Conservation (phyloP, 2,888 invertebrate genomes). For the Orgyia antiqua region DNA sequence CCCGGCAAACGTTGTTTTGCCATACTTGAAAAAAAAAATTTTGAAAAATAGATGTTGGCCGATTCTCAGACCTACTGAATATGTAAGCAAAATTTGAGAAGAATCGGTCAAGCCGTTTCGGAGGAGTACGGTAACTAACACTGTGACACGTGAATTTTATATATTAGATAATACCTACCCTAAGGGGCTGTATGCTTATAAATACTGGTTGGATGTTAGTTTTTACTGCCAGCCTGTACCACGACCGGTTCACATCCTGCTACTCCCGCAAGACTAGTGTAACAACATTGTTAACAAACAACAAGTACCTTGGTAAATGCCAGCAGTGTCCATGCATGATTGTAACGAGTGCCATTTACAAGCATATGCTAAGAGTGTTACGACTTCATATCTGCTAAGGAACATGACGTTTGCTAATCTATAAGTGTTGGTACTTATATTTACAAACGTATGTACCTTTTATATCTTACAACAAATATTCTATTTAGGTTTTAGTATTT, state of each 20-base stretch:
- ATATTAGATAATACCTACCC: no score
- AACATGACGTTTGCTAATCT: slow-evolving; percentile 4
- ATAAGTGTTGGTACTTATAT: neutral
- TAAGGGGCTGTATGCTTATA: slow-evolving; percentile 21
- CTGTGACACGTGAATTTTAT: no score
- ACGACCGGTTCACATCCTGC: slow-evolving; percentile 61
- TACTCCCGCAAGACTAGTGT: slow-evolving; percentile 48
- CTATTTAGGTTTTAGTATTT: neutral
- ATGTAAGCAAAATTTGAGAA: no score
- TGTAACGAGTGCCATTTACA: slow-evolving; percentile 17
- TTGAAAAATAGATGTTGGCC: no score
- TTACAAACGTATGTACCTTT: neutral
- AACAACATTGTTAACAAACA: slow-evolving; percentile 42
- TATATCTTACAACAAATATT: neutral
- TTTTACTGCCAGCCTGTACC: slow-evolving; percentile 42
- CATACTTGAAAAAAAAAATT: no score
- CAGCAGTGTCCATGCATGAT: slow-evolving; percentile 22
- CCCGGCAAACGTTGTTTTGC: no score
- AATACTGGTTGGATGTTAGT: slow-evolving; percentile 38
- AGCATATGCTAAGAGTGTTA: slow-evolving; percentile 13
- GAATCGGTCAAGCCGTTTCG: no score
- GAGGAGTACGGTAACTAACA: no score
- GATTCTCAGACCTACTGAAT: no score
- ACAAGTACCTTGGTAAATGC: slow-evolving; percentile 35
- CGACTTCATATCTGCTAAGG: slow-evolving; percentile 8